Evolutionary conservation across 1,140 invertebrate species (phyloP), one percentile per base, ranked within the genome.

Genomic region (Plectus sambesii): DNA sequence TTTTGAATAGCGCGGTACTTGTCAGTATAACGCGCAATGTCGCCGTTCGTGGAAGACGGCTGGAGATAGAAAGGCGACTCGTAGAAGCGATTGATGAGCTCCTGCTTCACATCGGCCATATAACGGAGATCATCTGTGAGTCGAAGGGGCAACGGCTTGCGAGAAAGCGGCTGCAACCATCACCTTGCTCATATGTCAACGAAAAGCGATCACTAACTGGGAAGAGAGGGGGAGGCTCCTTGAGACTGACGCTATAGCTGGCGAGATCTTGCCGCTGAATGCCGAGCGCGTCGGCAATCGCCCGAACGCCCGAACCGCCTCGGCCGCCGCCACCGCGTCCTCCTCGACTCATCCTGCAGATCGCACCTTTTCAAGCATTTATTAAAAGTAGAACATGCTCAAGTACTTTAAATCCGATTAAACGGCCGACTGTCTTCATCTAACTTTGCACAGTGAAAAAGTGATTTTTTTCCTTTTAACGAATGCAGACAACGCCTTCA

Each of bases 201-300:
- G 49, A 27, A 53, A 56, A 2, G 8, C 22, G 26, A 22, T 44
- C 6, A 49, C 56, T 20, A 48, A 61, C 59, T 23, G 59, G 59
- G 47, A 55, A 61, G 2, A 53, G 22, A 17, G 41, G 46, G 24
- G 59, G 60, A 8, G 60, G 49, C 17, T 61, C 59, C 15, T 53
- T 58, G n/a, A 51, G 45, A 15, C 48, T 30, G 19, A 53, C 47
- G 2, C 45, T 53, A 36, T 47, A 63, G 15, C 47, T 35, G 6
- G 43, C 51, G 23, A 61, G 42, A 9, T 61, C 59, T 26, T 61
- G 60, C n/a, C 59, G 50, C 12, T 39, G 37, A 30, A 61, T 61
- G 33, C 59, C 59, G 9, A 61, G 39, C 5, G 55, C 60, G 12
- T 35, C 44, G 17, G 59, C 59, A 12, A 62, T 62, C 19, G 54